phyloP scores from a whole-genome alignment of 2,113 vertebrate species.

The Promerops cafer region DNA sequence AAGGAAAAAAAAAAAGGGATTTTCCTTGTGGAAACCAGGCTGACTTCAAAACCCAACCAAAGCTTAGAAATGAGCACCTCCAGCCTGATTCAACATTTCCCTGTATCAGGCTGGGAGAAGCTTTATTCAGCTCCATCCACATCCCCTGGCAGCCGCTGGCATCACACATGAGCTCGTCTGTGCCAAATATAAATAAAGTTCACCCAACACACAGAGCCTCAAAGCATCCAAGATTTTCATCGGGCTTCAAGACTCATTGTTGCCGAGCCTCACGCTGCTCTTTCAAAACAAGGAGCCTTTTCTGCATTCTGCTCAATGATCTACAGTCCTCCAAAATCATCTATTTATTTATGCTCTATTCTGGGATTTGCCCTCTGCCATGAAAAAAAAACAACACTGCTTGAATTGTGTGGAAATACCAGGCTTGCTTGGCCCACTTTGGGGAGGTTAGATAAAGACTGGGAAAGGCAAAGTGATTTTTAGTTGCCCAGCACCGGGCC shows the following conservation, averaged over 20 bases:
- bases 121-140: slow-evolving; percentile 6
- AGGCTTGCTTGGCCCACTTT: neutral
- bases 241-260: slow-evolving; percentile 61
- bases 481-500: neutral
- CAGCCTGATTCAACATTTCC: slow-evolving; percentile 15
- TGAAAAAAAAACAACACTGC: slow-evolving; percentile 26
- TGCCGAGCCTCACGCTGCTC: slow-evolving; percentile 49
- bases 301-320: slow-evolving; percentile 69
- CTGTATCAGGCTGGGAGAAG: slow-evolving; percentile 17
- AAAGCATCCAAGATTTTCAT: slow-evolving; percentile 48
- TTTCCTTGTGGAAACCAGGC: neutral
- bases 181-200: slow-evolving; percentile 70
- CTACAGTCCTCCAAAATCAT: slow-evolving; percentile 68
- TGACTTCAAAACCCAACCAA: slow-evolving; percentile 3
- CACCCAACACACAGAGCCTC: slow-evolving; percentile 54
- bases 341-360: slow-evolving; percentile 69
- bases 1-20: neutral
- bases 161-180: neutral
- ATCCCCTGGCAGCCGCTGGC: slow-evolving; percentile 48
- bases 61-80: neutral
- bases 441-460: slow-evolving; percentile 27
- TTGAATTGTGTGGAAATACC: slow-evolving; percentile 31
- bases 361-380: slow-evolving; percentile 57
- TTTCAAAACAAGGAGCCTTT: slow-evolving; percentile 71
- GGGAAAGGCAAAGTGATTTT: slow-evolving; percentile 14